These are phyloP conservation scores for Acleris emargana DNA, from an alignment of 2,888 invertebrate genomes.

Conservation along the genomic window DNA sequence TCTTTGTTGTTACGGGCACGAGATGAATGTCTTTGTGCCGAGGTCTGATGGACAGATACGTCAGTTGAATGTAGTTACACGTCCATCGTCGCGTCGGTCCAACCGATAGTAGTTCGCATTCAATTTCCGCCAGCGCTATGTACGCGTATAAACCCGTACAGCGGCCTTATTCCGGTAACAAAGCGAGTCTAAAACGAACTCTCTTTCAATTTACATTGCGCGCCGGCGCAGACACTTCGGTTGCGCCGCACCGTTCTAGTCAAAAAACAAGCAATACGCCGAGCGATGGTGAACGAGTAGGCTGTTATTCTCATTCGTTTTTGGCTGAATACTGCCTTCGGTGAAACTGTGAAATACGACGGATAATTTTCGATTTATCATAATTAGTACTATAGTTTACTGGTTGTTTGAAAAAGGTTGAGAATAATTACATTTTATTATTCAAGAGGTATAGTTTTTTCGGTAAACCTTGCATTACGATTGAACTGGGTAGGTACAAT, in stretches of 20 bases:
- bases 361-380: conserved; percentile 7
- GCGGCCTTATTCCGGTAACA: conserved; percentile 32
- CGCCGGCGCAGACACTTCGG: conserved; percentile 20
- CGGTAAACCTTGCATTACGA: too few relatives aligned
- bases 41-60: conserved; percentile 58
- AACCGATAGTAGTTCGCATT: conserved; percentile 62
- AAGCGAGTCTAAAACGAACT: conserved; percentile 34
- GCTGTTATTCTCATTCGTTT: conserved; percentile 18
- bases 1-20: conserved; percentile 55
- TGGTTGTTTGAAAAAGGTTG: not conserved
- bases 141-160: conserved; percentile 40
- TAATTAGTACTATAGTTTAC: not conserved
- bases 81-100: conserved; percentile 54
- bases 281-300: conserved; percentile 26
- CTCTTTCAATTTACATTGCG: conserved; percentile 30
- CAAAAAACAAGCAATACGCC: conserved; percentile 28
- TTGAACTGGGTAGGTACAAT: too few relatives aligned
- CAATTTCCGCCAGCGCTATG: conserved; percentile 64
- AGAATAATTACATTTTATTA: too few relatives aligned
- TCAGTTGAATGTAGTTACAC: conserved; percentile 52
- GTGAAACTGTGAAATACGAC: conserved; percentile 6
- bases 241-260: conserved; percentile 10
- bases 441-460: too few relatives aligned
- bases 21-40: conserved; percentile 67
- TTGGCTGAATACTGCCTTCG: conserved; percentile 12